phyloP scores from a whole-genome alignment of 2,888 invertebrate species.

The Pachymerium ferrugineum region DNA sequence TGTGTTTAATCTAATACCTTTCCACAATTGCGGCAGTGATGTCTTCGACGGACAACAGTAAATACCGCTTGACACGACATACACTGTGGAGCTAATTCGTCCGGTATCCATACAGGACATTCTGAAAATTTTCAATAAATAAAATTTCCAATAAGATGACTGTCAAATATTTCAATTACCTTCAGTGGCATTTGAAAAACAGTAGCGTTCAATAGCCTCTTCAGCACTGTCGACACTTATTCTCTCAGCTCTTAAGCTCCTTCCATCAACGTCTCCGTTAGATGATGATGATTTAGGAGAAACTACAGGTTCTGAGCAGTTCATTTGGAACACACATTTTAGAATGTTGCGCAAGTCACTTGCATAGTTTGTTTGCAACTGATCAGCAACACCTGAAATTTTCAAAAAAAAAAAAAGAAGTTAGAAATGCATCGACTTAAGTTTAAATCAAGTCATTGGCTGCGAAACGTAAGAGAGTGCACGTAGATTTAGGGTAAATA shows the following conservation, averaged over 20 bases:
- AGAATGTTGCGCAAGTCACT: constrained; percentile 91
- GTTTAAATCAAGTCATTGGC: no score
- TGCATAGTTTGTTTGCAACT: constrained; percentile 96
- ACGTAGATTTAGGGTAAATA: no score
- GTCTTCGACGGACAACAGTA: constrained; percentile 88
- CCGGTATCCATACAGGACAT: constrained; percentile 92
- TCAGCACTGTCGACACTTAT: constrained; percentile 45
- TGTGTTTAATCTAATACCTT: no score
- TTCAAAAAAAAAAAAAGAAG: background rate
- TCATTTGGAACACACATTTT: constrained; percentile 89
- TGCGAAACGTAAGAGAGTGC: no score
- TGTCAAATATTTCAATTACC: no score
- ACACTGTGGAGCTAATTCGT: constrained; percentile 82
- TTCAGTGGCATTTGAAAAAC: constrained; percentile 38
- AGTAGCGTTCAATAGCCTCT: constrained; percentile 40
- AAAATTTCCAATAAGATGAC: no score
- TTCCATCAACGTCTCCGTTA: constrained; percentile 46
- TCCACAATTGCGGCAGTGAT: constrained; percentile 97
- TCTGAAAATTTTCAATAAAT: constrained; percentile 41
- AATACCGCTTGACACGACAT: constrained; percentile 89
- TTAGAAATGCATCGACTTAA: no score
- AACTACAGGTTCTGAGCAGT: constrained; percentile 46
- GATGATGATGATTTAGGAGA: no score
- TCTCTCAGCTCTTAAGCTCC: constrained; percentile 42
- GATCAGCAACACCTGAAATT: constrained; percentile 88